Conservation (phyloP, 2,113 vertebrate genomes). For the Ploceus nigricollis region DNA sequence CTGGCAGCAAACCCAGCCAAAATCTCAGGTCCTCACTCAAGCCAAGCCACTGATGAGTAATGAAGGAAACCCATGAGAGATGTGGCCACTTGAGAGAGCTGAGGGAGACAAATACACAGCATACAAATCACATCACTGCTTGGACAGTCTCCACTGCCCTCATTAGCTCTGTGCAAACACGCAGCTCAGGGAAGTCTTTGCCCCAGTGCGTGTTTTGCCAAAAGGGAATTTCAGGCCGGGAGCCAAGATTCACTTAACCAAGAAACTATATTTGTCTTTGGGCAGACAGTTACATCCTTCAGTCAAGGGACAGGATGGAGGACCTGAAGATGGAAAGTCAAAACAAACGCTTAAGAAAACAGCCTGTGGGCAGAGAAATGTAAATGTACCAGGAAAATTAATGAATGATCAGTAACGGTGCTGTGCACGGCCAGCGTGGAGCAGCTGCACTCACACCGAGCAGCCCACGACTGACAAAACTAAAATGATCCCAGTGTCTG, state of each 20-base stretch:
- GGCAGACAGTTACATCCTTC: conserved; percentile 8
- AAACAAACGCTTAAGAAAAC: conserved; percentile 33
- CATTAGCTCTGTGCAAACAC: background rate
- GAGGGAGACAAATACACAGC: background rate
- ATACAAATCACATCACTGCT: background rate
- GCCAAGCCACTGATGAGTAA: background rate
- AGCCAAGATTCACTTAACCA: conserved; percentile 42
- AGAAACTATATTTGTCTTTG: conserved; percentile 47
- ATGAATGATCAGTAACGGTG: background rate
- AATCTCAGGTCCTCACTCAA: background rate
- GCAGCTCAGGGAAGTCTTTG: conserved; percentile 11
- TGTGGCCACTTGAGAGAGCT: background rate
- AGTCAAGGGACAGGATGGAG: conserved; percentile 41
- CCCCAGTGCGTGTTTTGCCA: background rate
- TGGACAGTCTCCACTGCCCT: background rate
- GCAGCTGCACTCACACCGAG: background rate
- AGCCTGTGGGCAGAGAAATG: background rate
- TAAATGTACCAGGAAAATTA: conserved; percentile 11
- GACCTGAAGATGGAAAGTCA: conserved; percentile 27
- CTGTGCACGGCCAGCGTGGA: background rate
- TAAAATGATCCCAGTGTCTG: background rate
- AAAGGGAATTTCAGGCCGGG: conserved; percentile 11
- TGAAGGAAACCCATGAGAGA: background rate
- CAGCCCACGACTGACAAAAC: background rate
- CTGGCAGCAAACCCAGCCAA: background rate